phyloP scores from a whole-genome alignment of 2,888 invertebrate species.

The Lithophane ornitopus region DNA sequence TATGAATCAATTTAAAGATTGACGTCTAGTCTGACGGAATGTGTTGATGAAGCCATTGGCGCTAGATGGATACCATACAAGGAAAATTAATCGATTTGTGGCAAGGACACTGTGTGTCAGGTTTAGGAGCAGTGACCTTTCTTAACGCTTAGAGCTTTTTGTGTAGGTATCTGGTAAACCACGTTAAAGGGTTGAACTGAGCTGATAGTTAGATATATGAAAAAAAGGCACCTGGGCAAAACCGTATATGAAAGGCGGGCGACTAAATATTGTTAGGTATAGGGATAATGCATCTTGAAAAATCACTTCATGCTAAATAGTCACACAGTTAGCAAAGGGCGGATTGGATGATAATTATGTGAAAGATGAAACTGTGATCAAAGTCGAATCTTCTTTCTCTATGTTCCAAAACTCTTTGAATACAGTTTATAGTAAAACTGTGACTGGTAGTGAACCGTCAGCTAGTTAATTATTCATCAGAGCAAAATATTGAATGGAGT shows the following conservation, averaged over 20 bases:
- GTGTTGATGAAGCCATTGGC: conserved; percentile 38
- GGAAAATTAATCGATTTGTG: conserved; percentile 40
- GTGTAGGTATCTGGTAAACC: not conserved
- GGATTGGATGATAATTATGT: not conserved
- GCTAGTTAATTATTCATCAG: conserved; percentile 70
- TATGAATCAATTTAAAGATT: conserved; percentile 14
- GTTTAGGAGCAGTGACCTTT: conserved; percentile 15
- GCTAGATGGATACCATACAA: conserved; percentile 42
- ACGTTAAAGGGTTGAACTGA: not conserved
- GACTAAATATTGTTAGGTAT: not conserved
- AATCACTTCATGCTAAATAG: not conserved
- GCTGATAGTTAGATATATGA: not conserved
- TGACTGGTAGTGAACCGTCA: conserved; percentile 43
- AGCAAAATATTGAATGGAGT: conserved; percentile 62
- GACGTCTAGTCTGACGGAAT: not conserved
- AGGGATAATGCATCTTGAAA: not conserved
- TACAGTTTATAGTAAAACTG: conserved; percentile 18
- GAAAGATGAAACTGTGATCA: not conserved
- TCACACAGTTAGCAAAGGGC: not conserved
- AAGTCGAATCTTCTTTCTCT: conserved; percentile 8
- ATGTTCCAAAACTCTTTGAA: not conserved
- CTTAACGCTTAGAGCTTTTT: not conserved
- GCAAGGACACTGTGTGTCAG: conserved; percentile 3
- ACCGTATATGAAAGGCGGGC: not conserved
- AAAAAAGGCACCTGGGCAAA: conserved; percentile 2